Conservation (phyloP, 2,888 invertebrate species). For the Globia sparganii region DNA sequence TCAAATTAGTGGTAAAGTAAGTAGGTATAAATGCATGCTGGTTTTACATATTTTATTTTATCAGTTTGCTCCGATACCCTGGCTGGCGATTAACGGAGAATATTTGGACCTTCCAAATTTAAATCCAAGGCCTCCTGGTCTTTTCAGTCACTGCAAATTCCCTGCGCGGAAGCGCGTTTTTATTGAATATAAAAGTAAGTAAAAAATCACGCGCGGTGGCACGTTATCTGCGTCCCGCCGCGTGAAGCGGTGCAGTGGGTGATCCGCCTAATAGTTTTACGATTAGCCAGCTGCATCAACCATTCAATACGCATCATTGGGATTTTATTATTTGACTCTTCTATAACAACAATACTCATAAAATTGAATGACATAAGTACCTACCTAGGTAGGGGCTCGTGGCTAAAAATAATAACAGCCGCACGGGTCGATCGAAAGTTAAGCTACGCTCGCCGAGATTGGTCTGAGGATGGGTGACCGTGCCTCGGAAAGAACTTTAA, state of each 20-base stretch:
- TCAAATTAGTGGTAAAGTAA: neutral
- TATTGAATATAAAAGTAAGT: too few relatives aligned
- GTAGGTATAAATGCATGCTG: neutral
- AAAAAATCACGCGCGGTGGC: too few relatives aligned
- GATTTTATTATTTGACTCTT: neutral
- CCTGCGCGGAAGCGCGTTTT: too few relatives aligned
- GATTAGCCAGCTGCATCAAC: slow-evolving; percentile 10
- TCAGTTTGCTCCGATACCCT: slow-evolving; percentile 28
- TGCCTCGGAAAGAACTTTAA: neutral
- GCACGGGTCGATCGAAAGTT: neutral
- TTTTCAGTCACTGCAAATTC: too few relatives aligned
- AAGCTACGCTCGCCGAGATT: neutral
- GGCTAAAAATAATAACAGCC: neutral
- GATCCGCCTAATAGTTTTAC: slow-evolving; percentile 22
- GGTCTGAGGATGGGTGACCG: neutral
- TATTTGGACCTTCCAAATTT: slow-evolving; percentile 24
- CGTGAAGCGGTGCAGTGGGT: too few relatives aligned
- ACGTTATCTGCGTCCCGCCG: too few relatives aligned
- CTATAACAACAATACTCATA: neutral
- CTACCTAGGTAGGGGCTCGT: neutral
- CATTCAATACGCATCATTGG: neutral
- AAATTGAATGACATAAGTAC: neutral
- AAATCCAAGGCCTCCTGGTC: neutral
- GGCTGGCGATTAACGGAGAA: slow-evolving; percentile 31
- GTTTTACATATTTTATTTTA: slow-evolving; percentile 28